Percentiles rank a stretch among this genome's conserved stretches.
Evolutionary conservation across 2,888 invertebrate genomes (phyloP).

Genomic region (Idaea dimidiata): DNA sequence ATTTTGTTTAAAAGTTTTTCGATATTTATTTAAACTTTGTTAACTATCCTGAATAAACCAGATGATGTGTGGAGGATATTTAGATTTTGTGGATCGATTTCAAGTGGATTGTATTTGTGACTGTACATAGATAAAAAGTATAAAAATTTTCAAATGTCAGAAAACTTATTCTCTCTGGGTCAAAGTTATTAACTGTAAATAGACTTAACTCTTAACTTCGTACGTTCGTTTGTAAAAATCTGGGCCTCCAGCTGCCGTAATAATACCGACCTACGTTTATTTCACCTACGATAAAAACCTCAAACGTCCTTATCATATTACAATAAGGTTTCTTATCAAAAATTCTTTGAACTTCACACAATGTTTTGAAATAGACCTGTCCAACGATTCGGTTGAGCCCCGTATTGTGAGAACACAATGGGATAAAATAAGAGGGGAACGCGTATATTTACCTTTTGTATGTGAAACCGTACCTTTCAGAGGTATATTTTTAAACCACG

Average conservation of each 20-base stretch:
- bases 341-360: slow-evolving; percentile 1
- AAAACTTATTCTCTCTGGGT: too few relatives aligned
- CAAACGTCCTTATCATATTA: neutral
- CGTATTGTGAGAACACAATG: neutral
- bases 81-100: too few relatives aligned
- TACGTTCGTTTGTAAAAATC: too few relatives aligned
- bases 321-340: neutral
- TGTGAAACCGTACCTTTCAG: neutral
- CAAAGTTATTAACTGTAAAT: too few relatives aligned
- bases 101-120: too few relatives aligned
- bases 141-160: too few relatives aligned
- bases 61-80: too few relatives aligned
- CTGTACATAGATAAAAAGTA: too few relatives aligned
- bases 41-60: too few relatives aligned
- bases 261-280: neutral
- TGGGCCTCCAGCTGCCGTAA: too few relatives aligned
- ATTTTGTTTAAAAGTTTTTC: neutral
- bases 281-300: neutral
- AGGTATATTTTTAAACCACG: neutral
- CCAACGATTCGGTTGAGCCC: neutral
- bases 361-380: slow-evolving; percentile 1
- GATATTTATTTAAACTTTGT: neutral
- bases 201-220: too few relatives aligned
- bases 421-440: neutral
- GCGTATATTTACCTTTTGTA: neutral